These are phyloP conservation scores for Danio aesculapii DNA, from an alignment of 2,797 vertebrate genomes.

Conservation along the genomic window DNA sequence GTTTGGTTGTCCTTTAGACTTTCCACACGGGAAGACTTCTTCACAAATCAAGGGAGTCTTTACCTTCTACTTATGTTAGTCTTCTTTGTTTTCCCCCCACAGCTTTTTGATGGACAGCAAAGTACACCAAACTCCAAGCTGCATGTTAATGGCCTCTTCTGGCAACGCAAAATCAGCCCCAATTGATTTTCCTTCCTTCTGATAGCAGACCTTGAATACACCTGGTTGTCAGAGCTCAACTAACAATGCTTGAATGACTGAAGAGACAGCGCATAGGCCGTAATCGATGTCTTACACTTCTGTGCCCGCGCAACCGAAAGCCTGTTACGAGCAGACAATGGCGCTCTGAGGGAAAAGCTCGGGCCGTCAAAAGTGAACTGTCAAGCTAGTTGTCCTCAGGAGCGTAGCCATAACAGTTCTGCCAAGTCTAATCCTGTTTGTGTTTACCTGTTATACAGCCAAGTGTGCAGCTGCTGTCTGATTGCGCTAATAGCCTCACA, in stretches of 20 bases:
- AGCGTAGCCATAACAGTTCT: conserved; percentile 26
- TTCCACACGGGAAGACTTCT: no score
- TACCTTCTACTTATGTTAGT: not conserved
- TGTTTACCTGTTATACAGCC: conserved; percentile 47
- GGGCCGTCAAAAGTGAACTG: conserved; percentile 47
- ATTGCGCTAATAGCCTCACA: conserved; percentile 49
- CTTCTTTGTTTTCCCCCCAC: not conserved
- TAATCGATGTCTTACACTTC: conserved; percentile 52
- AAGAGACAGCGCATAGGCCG: conserved; percentile 32
- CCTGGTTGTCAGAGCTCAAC: conserved; percentile 47
- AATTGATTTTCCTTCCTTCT: conserved; percentile 31
- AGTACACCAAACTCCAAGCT: not conserved
- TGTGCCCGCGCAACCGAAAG: conserved; percentile 18
- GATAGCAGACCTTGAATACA: conserved; percentile 42
- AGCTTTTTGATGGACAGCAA: conserved; percentile 12
- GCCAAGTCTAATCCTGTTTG: conserved; percentile 47
- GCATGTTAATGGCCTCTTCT: not conserved
- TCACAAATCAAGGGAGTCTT: not conserved
- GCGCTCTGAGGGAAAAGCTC: conserved; percentile 20
- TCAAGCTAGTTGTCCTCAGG: conserved; percentile 43
- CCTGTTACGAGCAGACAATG: conserved; percentile 49
- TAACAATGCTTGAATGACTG: conserved; percentile 45
- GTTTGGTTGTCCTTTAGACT: no score
- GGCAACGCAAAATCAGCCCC: conserved; percentile 4
- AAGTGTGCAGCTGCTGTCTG: conserved; percentile 49